These are phyloP conservation scores for Microplitis mediator DNA, from an alignment of 1,140 invertebrate species.

Conservation along the genomic window DNA sequence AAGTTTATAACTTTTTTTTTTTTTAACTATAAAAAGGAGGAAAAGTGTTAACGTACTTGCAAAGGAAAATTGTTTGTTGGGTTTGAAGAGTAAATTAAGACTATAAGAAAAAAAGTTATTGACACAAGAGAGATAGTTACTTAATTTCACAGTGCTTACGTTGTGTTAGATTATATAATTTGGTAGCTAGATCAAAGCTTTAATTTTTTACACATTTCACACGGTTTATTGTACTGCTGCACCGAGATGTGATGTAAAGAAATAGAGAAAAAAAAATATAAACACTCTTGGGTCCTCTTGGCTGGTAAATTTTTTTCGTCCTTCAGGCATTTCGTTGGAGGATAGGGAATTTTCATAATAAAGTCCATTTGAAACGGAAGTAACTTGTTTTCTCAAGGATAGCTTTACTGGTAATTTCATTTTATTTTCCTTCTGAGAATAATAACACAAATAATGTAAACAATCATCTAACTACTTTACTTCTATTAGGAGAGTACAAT, in stretches of 20 bases:
- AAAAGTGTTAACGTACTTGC: not conserved
- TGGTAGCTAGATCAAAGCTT: conserved; percentile 17
- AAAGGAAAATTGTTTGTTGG: not conserved
- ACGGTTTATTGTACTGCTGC: not conserved
- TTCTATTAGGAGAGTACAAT: not conserved
- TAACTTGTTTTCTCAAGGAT: conserved; percentile 3
- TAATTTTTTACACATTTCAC: conserved; percentile 21
- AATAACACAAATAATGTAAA: conserved; percentile 23
- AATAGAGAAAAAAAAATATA: not conserved
- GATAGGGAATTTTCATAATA: conserved; percentile 8
- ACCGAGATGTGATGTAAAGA: not conserved
- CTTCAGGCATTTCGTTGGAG: conserved; percentile 11
- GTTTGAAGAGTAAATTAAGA: conserved; percentile 20
- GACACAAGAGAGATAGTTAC: not conserved
- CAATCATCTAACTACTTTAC: not conserved
- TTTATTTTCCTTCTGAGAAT: not conserved
- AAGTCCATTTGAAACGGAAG: conserved; percentile 8
- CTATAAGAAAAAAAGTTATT: not conserved
- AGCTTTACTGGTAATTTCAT: conserved; percentile 13
- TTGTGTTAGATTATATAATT: conserved; percentile 5
- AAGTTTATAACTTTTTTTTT: not conserved
- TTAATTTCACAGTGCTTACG: not conserved
- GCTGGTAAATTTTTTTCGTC: conserved; percentile 5
- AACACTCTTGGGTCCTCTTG: conserved; percentile 13
- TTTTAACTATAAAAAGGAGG: not conserved